Conservation (phyloP, 2,113 vertebrate genomes). For the Entelurus aequoreus region DNA sequence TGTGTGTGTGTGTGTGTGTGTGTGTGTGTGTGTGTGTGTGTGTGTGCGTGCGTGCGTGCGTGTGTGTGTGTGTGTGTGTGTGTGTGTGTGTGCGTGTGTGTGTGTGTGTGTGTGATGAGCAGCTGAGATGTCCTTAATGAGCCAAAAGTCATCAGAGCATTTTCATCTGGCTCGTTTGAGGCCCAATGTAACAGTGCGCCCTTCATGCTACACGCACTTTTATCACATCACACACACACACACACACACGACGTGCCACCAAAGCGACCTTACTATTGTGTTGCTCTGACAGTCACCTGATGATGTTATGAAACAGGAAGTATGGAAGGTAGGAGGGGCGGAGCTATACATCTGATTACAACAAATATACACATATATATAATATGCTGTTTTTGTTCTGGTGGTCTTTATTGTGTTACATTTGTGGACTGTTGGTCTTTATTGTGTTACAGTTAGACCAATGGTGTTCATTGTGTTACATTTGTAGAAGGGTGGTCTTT, state of each 20-base stretch:
- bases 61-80: background rate
- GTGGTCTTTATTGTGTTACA: no score
- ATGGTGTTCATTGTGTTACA: no score
- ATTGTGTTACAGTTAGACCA: no score
- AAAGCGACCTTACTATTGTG: background rate
- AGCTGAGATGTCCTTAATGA: slow-evolving; percentile 5
- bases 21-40: background rate
- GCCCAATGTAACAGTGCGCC: slow-evolving; percentile 5
- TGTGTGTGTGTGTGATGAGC: background rate
- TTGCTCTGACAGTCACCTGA: no score
- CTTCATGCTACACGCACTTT: slow-evolving; percentile 9
- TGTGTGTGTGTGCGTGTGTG: background rate
- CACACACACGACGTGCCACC: background rate
- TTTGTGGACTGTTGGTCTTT: no score
- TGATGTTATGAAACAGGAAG: no score
- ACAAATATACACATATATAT: no score
- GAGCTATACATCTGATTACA: no score
- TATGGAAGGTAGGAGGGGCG: no score
- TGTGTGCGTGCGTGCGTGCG: background rate
- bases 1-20: background rate
- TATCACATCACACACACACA: background rate
- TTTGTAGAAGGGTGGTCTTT: no score
- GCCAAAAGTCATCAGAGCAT: slow-evolving; percentile 8
- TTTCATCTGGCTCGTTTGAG: slow-evolving; percentile 2
- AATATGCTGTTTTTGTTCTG: no score